Conservation (phyloP, 2,113 vertebrate genomes). For the Callionymus lyra region DNA sequence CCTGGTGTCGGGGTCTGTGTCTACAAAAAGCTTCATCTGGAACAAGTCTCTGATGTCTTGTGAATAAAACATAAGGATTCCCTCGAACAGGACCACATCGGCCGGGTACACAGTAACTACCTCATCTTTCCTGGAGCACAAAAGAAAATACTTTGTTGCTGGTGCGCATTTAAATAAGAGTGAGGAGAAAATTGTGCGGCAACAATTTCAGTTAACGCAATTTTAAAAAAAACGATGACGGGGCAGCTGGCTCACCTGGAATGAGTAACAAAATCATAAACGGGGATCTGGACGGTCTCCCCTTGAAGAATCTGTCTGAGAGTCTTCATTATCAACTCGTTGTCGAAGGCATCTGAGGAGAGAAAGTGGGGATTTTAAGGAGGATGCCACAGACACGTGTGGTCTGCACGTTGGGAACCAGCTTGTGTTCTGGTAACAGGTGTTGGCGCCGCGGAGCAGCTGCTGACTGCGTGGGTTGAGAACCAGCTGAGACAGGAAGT, state of each 20-base stretch:
- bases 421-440: conserved; percentile 22
- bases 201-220: neutral
- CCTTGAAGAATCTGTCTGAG: conserved; percentile 82
- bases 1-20: conserved; percentile 90
- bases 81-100: conserved; percentile 92
- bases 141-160: conserved; percentile 7
- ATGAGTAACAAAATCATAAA: conserved; percentile 94
- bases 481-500: conserved; percentile 33
- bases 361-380: conserved; percentile 1
- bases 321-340: conserved; percentile 85
- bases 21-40: conserved; percentile 97
- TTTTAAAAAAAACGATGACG: neutral
- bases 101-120: conserved; percentile 88
- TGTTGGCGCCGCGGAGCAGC: conserved; percentile 39
- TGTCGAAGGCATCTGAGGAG: conserved; percentile 91
- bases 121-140: conserved; percentile 82
- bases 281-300: conserved; percentile 88
- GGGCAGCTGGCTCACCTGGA: conserved; percentile 73
- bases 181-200: neutral
- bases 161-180: neutral
- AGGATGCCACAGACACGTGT: conserved; percentile 6
- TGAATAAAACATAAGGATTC: conserved; percentile 93
- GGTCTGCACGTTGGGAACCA: conserved; percentile 23
- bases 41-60: conserved; percentile 93
- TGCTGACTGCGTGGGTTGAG: conserved; percentile 40